Base-by-base conservation (phyloP, 2,888 invertebrate genomes). In the Lasiommata megera region DNA sequence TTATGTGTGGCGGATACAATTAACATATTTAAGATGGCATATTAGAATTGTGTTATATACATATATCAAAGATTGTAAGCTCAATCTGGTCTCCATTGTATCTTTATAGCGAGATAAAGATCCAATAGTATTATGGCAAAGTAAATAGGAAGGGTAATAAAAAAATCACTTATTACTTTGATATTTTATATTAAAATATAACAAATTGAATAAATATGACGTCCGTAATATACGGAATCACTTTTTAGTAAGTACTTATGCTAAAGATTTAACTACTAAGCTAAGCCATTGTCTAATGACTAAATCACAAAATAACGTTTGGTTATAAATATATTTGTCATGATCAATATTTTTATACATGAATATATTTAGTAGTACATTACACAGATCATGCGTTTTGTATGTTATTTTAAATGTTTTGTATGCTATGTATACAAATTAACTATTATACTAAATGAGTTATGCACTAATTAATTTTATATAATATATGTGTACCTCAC, bases 191-290 rank as follows among this genome's bases (percentile, higher is more conserved):
- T 78, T 77, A 73, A 82, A 80, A 76, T 72, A 71, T 76, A 79
- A 85, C 82, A 80, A 80, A 79, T 73, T 73, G 73, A 81, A 84
- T 86, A 84, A 84, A 85, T 79, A 81, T 73, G 67, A 73, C 69
- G 70, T 80, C 82, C 88, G 79, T 88, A 89, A 89, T 88, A 87
- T 88, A 88, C 84, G 88, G 70, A 87, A 65, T 66, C 58, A 65
- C 58, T 41, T 46, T 57, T 55, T 58, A 52, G 6, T 54, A 41
- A 71, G 71, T 70, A 68, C 57, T 57, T 60, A 60, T 38, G n/a
- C 48, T 53, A 55, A 37, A n/a, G 37, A 31, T 41, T 54, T 43
- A 54, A 40, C 52, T 37, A 54, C 12, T 34, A 16, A 14, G 16
- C 51, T 54, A 54, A 48, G 48, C 29, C 57, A 38, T 38, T 43